Evolutionary conservation across 1,140 invertebrate genomes (phyloP).

Genomic region (Caenorhabditis remanei): DNA sequence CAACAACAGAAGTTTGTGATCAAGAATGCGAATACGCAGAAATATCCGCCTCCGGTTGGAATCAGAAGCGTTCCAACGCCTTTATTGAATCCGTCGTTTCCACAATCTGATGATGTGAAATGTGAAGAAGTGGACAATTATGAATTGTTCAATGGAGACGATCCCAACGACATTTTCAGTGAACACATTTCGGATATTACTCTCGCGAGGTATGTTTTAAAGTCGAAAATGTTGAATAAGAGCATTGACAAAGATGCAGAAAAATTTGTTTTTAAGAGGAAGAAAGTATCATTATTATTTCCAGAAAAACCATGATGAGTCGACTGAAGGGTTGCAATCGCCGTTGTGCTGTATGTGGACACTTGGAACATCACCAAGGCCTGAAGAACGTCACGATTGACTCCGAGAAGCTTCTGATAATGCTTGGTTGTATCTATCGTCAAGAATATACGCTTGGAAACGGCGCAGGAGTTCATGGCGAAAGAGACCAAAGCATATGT

Average conservation of each 20-base stretch:
- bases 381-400: conserved; percentile 23
- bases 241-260: too few species aligned
- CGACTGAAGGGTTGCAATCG: not conserved
- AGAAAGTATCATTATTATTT: too few species aligned
- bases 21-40: not conserved
- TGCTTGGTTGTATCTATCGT: not conserved
- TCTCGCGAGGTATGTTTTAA: not conserved
- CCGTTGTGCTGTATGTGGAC: not conserved
- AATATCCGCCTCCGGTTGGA: not conserved
- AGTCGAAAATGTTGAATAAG: too few species aligned
- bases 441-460: not conserved
- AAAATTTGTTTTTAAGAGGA: too few species aligned
- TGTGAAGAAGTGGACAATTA: too few species aligned
- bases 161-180: too few species aligned
- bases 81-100: too few species aligned
- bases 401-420: conserved; percentile 22
- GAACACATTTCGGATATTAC: not conserved
- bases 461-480: not conserved
- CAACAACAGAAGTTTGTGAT: conserved; percentile 12
- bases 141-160: not conserved
- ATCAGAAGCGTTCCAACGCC: not conserved
- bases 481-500: not conserved
- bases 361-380: not conserved
- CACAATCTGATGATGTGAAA: too few species aligned
- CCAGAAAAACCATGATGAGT: not conserved